These are phyloP conservation scores for Drosophila micromelanica DNA, from an alignment of 1,140 invertebrate species.

Conservation along the genomic window DNA sequence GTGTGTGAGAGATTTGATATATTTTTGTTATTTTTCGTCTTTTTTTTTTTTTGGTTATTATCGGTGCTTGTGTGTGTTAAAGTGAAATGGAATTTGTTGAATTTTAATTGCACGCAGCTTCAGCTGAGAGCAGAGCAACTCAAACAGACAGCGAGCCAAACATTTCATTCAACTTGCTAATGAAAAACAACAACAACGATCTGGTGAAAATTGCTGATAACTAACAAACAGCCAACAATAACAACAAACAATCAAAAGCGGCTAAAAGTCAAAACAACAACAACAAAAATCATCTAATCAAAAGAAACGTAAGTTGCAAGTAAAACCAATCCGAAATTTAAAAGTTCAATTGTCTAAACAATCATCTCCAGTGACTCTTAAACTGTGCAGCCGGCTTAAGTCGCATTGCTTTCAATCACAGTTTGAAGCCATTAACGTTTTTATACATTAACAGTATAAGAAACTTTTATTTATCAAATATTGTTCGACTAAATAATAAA, in stretches of 20 bases:
- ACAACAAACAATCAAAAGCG: slow-evolving; percentile 23
- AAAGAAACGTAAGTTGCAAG: slow-evolving; percentile 58
- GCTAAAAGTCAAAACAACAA: slow-evolving; percentile 12
- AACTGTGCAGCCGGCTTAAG: slow-evolving; percentile 9
- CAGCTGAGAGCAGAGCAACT: slow-evolving; percentile 40
- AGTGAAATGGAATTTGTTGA: slow-evolving; percentile 79
- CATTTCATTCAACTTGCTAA: slow-evolving; percentile 64
- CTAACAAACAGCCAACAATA: slow-evolving; percentile 40
- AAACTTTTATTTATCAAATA: no score
- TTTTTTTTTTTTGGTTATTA: slow-evolving; percentile 19
- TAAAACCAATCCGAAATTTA: slow-evolving; percentile 18
- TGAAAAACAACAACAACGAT: slow-evolving; percentile 33
- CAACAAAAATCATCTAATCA: slow-evolving; percentile 34
- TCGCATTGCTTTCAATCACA: background rate
- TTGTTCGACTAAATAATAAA: no score
- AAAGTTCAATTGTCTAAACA: slow-evolving; percentile 20
- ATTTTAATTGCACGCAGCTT: slow-evolving; percentile 75
- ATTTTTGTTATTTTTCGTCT: slow-evolving; percentile 27
- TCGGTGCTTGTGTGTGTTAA: slow-evolving; percentile 35
- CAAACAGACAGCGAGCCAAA: slow-evolving; percentile 26
- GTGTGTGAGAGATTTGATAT: slow-evolving; percentile 2
- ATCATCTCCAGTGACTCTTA: slow-evolving; percentile 7
- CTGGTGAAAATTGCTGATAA: slow-evolving; percentile 64
- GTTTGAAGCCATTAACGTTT: no score
- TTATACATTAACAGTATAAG: no score